Evolutionary conservation across 1,140 invertebrate species (phyloP), one percentile per base, ranked within the genome.

Genomic region (Charaxes varanes): DNA sequence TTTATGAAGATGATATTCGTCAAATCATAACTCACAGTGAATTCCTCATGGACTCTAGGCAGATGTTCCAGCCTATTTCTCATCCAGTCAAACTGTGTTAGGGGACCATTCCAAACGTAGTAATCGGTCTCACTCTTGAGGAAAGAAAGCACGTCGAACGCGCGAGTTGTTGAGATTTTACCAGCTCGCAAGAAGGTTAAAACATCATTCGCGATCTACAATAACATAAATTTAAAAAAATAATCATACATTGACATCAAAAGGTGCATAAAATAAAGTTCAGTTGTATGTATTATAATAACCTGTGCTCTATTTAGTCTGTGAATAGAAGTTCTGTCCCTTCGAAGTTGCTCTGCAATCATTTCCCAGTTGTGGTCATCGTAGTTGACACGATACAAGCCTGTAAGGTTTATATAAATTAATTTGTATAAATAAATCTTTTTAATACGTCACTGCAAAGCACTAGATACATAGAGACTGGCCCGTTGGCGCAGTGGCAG

Each of bases 301-400:
- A 82, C 80, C 68, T 94, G 92, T 0, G 92, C 93, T 60, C 93
- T 87, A 71, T 94, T 96, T 0, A 91, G 64, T 31, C 87, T 87
- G 51, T 90, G 87, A 35, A 82, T 61, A 16, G 93, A 91, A 3
- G 74, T 72, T 49, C 76, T 51, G 44, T 85, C 50, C 0, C 54
- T 52, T 0, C 73, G 64, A 3, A 94, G 65, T 6, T 82, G 74
- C 0, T 77, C 15, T 10, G 87, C 86, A 14, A 92, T 85, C 15
- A 82, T 78, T 32, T 88, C 61, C 93, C 93, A 95, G 14, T 87
- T 88, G 4, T 60, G 56, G 1, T 83, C 67, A 42, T 93, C 90
- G 66, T 96, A 96, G 60, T 92, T 92, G 0, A 95, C 92, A 12
- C 94, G 86, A 71, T 94, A 95, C 46, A 90, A 91, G 14, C 92